phyloP scores from a whole-genome alignment of 2,888 invertebrate genomes.

The Bellardia pandia region DNA sequence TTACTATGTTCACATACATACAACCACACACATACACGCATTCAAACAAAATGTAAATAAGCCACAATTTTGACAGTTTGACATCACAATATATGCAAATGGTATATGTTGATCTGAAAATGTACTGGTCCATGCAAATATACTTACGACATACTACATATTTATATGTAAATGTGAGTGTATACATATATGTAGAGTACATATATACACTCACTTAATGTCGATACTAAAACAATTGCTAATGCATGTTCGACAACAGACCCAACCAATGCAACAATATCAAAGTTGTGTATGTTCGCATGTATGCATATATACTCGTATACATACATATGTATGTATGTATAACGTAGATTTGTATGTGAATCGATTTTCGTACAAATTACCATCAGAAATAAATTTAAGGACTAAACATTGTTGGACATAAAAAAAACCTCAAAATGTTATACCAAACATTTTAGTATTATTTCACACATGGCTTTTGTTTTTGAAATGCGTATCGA shows the following conservation, averaged over 20 bases:
- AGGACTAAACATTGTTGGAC: slow-evolving; percentile 40
- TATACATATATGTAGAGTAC: not conserved
- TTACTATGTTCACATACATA: slow-evolving; percentile 8
- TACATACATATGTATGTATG: not conserved
- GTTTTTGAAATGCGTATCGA: slow-evolving; percentile 46
- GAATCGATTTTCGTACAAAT: slow-evolving; percentile 58
- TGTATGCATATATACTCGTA: not conserved
- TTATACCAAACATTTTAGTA: slow-evolving; percentile 53
- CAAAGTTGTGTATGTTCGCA: not conserved
- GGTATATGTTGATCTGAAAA: not conserved
- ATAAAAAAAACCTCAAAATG: slow-evolving; percentile 51
- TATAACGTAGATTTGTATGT: slow-evolving; percentile 8
- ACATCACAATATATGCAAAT: slow-evolving; percentile 43
- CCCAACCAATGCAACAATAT: slow-evolving; percentile 26
- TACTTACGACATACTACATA: not conserved
- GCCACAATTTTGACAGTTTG: slow-evolving; percentile 68
- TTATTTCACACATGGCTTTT: slow-evolving; percentile 57
- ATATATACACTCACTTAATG: slow-evolving; percentile 49
- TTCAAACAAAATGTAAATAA: slow-evolving; percentile 63
- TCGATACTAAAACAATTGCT: slow-evolving; percentile 66
- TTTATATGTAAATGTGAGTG: not conserved
- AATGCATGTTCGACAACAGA: slow-evolving; percentile 56
- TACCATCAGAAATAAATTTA: slow-evolving; percentile 51
- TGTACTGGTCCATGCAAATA: not conserved
- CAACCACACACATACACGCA: slow-evolving; percentile 19